A percentile compares a stretch with the other conserved stretches of the same genome.
Conservation (phyloP, 2,888 invertebrate species). For the Liopterus haemorrhoidalis region DNA sequence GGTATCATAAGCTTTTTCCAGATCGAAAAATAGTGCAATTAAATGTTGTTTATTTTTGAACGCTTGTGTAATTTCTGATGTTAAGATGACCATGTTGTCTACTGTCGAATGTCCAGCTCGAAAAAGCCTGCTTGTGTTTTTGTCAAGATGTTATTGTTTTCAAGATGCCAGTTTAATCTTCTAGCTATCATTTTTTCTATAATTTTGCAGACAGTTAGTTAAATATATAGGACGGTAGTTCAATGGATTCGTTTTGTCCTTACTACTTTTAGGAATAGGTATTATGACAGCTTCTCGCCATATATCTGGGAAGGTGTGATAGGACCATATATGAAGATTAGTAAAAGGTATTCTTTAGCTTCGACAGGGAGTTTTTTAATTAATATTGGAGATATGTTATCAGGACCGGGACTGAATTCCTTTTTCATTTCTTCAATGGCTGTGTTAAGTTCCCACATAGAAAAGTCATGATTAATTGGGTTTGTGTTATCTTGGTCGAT, state of each 20-base stretch:
- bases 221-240: constrained; percentile 3
- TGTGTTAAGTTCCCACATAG: no score
- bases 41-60: constrained; percentile 3
- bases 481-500: constrained; percentile 2
- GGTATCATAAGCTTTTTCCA: constrained; percentile 3
- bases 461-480: not conserved
- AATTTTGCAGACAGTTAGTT: constrained; percentile 4
- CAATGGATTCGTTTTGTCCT: not conserved
- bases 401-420: not conserved
- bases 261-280: constrained; percentile 3
- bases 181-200: constrained; percentile 1
- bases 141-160: constrained; percentile 1
- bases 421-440: constrained; percentile 4
- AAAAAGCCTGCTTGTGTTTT: not conserved
- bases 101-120: not conserved
- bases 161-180: constrained; percentile 3
- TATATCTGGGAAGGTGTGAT: constrained; percentile 1
- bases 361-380: not conserved
- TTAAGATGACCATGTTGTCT: not conserved
- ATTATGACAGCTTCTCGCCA: not conserved
- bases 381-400: constrained; percentile 1
- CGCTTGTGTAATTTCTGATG: constrained; percentile 5
- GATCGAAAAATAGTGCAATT: constrained; percentile 3
- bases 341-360: constrained; percentile 1
- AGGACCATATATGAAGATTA: constrained; percentile 6